Evolutionary conservation across 2,113 vertebrate genomes (phyloP).

Genomic region (Castor canadensis): DNA sequence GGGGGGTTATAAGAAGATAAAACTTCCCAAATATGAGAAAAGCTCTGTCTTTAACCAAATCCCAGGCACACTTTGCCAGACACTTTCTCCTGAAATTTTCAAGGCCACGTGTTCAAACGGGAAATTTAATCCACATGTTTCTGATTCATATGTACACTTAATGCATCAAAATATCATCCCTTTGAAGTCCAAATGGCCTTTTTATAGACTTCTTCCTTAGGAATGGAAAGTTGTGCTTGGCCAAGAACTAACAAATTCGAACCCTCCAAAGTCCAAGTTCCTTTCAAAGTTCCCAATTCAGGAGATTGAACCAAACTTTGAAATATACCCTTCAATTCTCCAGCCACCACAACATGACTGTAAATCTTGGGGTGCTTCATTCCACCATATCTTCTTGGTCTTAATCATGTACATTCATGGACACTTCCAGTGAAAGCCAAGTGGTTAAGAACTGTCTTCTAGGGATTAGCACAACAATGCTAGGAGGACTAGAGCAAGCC

Average conservation of each 20-base stretch:
- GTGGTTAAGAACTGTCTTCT: slow-evolving; percentile 19
- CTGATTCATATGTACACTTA: slow-evolving; percentile 77
- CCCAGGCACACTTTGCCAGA: slow-evolving; percentile 72
- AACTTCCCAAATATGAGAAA: slow-evolving; percentile 50
- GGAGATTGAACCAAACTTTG: slow-evolving; percentile 57
- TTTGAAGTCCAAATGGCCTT: slow-evolving; percentile 80
- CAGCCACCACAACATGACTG: slow-evolving; percentile 19
- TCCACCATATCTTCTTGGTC: neutral
- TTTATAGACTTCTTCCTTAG: slow-evolving; percentile 77
- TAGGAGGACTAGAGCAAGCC: neutral
- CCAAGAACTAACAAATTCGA: slow-evolving; percentile 71
- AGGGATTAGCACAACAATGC: slow-evolving; percentile 3
- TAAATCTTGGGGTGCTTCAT: slow-evolving; percentile 56
- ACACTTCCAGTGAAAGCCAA: slow-evolving; percentile 17
- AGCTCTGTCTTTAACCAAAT: slow-evolving; percentile 55
- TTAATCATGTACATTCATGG: neutral
- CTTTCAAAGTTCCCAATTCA: slow-evolving; percentile 66
- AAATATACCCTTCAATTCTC: slow-evolving; percentile 24
- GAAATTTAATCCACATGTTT: slow-evolving; percentile 82
- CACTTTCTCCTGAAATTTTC: slow-evolving; percentile 74
- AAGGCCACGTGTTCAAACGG: slow-evolving; percentile 69
- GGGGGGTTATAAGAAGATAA: slow-evolving; percentile 47
- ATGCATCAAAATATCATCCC: slow-evolving; percentile 78
- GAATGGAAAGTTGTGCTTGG: slow-evolving; percentile 72
- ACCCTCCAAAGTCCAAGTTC: slow-evolving; percentile 65